Base-by-base conservation (phyloP, 92 coral and sea anemone genomes). In the Siderastrea radians region DNA sequence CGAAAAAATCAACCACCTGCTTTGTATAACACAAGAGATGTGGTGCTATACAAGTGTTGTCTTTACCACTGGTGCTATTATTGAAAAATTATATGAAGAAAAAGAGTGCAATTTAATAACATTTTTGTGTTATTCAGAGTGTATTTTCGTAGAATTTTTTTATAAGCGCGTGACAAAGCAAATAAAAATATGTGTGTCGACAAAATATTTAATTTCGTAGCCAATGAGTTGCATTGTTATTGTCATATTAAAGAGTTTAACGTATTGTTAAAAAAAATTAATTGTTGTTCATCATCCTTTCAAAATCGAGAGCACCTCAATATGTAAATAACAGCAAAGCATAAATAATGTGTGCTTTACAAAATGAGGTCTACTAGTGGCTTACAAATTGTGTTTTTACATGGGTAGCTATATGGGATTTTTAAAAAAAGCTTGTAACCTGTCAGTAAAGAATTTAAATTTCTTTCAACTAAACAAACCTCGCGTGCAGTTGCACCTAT, bases 121-220 rank as follows among this genome's bases (percentile, higher is more conserved):
- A 0, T 3, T 17, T n/a, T 3, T 7, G 49, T 57, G 11, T 1
- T 14, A 71, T 49, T 38, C 10, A 57, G 50, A 78, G 59, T 47
- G 26, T 62, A 19, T 78, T 45, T 75, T 76, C 6, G 3, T 49
- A 12, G 1, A 48, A 2, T 52, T 19, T 52, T 74, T 74, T 51
- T 53, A n/a, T 6, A n/a, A 9, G 51, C 47, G 78, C 12, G 78
- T 74, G 78, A 73, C 61, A 52, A 51, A 9, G 38, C 78, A 52
- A 51, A 9, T 49, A 4, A n/a, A 50, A 45, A 13, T 45, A 70
- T 70, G 16, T 70, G 16, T 3, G 3, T 14, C 7, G 47, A 48
- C 3, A 70, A 48, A 69, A 8, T 47, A 47, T 70, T 10, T 66
- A 47, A 16, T 70, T 70, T 70, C 47, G 8, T 70, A 70, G 75